phyloP scores from a whole-genome alignment of 2,888 invertebrate genomes.

The Lamproptera curius region DNA sequence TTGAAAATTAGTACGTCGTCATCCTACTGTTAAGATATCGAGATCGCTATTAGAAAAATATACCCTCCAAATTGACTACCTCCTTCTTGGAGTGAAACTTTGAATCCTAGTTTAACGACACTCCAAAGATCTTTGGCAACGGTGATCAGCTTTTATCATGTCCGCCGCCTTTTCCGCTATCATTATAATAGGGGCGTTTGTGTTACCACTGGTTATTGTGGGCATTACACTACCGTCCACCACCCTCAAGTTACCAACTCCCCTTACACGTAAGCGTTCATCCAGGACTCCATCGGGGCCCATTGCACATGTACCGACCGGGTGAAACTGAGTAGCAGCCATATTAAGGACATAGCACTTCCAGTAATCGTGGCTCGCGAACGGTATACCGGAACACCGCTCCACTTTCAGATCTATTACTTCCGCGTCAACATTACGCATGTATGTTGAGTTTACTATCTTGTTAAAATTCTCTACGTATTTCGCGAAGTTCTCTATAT shows the following conservation, averaged over 20 bases:
- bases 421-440: conserved; percentile 27
- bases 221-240: conserved; percentile 83
- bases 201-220: conserved; percentile 76
- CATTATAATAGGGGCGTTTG: conserved; percentile 80
- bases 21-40: too few relatives aligned
- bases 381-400: conserved; percentile 36
- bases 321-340: conserved; percentile 42
- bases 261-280: conserved; percentile 58
- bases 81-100: too few relatives aligned
- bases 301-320: conserved; percentile 49
- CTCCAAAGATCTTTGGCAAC: not conserved
- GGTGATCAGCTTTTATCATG: conserved; percentile 65
- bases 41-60: not conserved
- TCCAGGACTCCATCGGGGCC: conserved; percentile 47
- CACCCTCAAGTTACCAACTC: conserved; percentile 75
- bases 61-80: not conserved
- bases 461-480: conserved; percentile 31
- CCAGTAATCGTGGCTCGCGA: conserved; percentile 47
- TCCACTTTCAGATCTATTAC: conserved; percentile 34
- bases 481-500: conserved; percentile 34
- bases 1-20: too few relatives aligned
- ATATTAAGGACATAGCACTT: conserved; percentile 44
- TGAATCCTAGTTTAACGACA: not conserved
- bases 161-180: conserved; percentile 80
- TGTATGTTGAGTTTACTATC: conserved; percentile 32